Conservation (phyloP, 2,797 vertebrate species). For the Helostoma temminkii region DNA sequence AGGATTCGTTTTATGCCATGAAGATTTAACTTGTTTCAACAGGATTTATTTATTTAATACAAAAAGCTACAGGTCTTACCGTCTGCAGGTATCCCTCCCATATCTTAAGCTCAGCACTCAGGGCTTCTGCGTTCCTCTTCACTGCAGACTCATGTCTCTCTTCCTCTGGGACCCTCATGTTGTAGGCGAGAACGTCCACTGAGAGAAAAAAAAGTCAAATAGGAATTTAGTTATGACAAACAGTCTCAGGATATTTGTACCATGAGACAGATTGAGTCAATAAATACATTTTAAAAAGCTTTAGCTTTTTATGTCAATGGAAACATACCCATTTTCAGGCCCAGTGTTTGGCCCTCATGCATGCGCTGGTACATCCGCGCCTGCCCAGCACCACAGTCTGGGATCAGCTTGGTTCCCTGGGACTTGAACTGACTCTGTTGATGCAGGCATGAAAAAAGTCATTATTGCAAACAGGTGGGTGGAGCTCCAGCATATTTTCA, state of each 20-base stretch:
- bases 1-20: not conserved
- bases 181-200: conserved; percentile 73
- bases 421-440: conserved; percentile 78
- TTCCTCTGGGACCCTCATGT: conserved; percentile 70
- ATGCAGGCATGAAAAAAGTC: conserved; percentile 32
- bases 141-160: conserved; percentile 79
- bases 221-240: not conserved
- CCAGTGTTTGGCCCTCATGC: conserved; percentile 71
- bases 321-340: conserved; percentile 74
- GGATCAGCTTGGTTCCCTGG: conserved; percentile 79
- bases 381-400: conserved; percentile 61
- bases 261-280: too few relatives aligned
- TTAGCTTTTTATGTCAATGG: not conserved
- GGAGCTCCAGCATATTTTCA: conserved; percentile 5
- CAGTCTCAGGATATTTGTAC: too few relatives aligned
- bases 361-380: conserved; percentile 81
- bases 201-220: conserved; percentile 15
- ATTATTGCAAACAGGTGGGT: not conserved
- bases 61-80: conserved; percentile 43
- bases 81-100: conserved; percentile 80
- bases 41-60: too few relatives aligned
- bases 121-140: conserved; percentile 68
- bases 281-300: too few relatives aligned
- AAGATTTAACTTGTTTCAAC: too few relatives aligned
- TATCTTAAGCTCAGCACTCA: conserved; percentile 66